Evolutionary conservation across 2,797 vertebrate genomes (phyloP), one percentile per base, ranked within the genome.

Genomic region (Momotus momota): DNA sequence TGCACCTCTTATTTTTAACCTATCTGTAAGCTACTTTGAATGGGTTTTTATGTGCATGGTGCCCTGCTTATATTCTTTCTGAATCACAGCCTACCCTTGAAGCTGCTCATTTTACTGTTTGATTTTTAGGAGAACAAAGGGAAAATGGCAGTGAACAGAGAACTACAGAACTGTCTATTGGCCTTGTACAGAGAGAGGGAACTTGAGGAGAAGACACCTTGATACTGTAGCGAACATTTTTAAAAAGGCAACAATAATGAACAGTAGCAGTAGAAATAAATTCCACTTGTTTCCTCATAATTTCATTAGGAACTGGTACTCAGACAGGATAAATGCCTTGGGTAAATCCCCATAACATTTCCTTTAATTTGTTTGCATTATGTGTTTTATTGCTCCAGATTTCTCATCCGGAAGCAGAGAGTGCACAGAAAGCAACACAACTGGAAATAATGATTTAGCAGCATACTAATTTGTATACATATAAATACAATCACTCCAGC

Each of bases 321-420:
- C 75, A 62, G 71, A 74, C 9, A 69, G 22, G 41, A 87, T 75
- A 93, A 91, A 90, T 72, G 62, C 62, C 54, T 72, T 72, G 69
- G 29, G 35, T 88, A 91, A 88, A 83, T 62, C 62, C 27, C 57
- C 69, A 10, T 40, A 94, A 87, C 8, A 9, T 10, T 81, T 87
- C 33, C 33, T 89, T 89, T 89, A 81, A 89, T 95, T 86, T 81
- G 72, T 69, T 89, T 94, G 35, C 35, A 85, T 69, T 91, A 71
- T 0, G 3, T 83, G 81, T 71, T 84, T 90, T 89, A 45, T 91
- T 91, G 81, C 84, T 83, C 65, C 69, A 45, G 33, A 46, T 65
- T 90, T 85, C 75, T 88, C 69, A 71, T 46, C 4, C 4, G 71
- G 4, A 26, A 72, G 38, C 60, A 49, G 14, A 35, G 67, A 82